These are phyloP conservation scores for Rhinopomastus cyanomelas DNA, from an alignment of 2,113 vertebrate genomes.

Conservation along the genomic window DNA sequence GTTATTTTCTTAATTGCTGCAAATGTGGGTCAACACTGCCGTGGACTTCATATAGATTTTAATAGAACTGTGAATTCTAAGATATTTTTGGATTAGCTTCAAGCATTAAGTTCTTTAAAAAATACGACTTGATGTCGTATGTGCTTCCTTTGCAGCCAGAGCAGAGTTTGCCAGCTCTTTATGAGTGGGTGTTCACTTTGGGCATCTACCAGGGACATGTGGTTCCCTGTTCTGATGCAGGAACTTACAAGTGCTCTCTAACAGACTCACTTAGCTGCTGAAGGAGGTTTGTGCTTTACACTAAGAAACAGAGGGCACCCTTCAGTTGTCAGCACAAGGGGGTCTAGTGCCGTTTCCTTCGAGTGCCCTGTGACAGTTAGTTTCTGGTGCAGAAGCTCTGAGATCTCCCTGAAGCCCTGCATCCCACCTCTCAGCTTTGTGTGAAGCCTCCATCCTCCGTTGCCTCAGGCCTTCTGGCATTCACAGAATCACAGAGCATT, in stretches of 20 bases:
- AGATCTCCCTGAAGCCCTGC: background rate
- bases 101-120: conserved; percentile 3
- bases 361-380: background rate
- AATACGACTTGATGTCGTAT: background rate
- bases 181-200: background rate
- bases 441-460: background rate
- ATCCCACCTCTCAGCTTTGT: background rate
- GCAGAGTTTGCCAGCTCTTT: background rate
- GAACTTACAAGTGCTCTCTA: background rate
- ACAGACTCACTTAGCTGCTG: background rate
- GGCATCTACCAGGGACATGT: background rate
- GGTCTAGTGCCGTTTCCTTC: background rate
- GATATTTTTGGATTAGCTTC: conserved; percentile 52
- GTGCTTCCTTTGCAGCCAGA: background rate
- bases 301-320: background rate
- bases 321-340: background rate
- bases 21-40: conserved; percentile 51
- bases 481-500: too few species aligned
- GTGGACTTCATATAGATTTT: conserved; percentile 29
- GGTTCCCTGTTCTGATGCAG: background rate
- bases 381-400: background rate
- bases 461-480: background rate
- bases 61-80: conserved; percentile 51
- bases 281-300: background rate
- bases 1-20: conserved; percentile 55